Evolutionary conservation across 2,113 vertebrate species (phyloP), one percentile per base, ranked within the genome.

Genomic region (Dasyurus viverrinus): DNA sequence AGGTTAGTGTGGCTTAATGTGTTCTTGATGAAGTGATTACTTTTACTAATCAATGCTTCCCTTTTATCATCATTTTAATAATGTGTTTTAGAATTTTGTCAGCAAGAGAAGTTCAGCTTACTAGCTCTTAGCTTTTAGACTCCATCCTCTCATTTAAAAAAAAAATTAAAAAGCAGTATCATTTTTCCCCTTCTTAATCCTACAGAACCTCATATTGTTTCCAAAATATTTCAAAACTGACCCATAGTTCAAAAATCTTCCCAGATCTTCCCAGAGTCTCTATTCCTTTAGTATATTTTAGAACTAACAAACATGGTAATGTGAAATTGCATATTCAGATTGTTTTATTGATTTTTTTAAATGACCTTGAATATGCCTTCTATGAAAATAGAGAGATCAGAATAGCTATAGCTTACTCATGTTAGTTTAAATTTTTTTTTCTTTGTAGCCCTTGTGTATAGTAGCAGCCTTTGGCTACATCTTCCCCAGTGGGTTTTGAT

Each of bases 311-410:
- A 94, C 68, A 96, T 48, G 68, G 95, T 97, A 96, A 95, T 97
- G 97, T 90, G 93, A 54, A 96, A 94, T 96, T 96, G 84, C 90
- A 96, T 97, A 95, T 97, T 98, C 97, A 97, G 60, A 98, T 98
- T 97, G 97, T 97, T 93, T 92, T 98, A 96, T 97, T 93, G 97
- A 96, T 98, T 91, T 42, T 93, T 95, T 90, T 27, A 96, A 95
- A 91, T 98, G 98, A 97, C 96, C 95, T 98, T 97, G 95, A 92
- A 90, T 94, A 92, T 94, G 90, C 94, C n/a, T 84, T 84, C 89
- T 76, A 93, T 90, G 96, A 89, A 97, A 97, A 95, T 92, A 93
- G 90, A 96, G 90, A 52, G 53, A 95, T 96, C 93, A 95, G 22
- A 76, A 30, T 19, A 76, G 68, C 19, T 92, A 36, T 25, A 22